A percentile compares a stretch with the other conserved stretches of the same genome.
Evolutionary conservation across 1,140 invertebrate species (phyloP).

Genomic region (Neodiprion pinetum): DNA sequence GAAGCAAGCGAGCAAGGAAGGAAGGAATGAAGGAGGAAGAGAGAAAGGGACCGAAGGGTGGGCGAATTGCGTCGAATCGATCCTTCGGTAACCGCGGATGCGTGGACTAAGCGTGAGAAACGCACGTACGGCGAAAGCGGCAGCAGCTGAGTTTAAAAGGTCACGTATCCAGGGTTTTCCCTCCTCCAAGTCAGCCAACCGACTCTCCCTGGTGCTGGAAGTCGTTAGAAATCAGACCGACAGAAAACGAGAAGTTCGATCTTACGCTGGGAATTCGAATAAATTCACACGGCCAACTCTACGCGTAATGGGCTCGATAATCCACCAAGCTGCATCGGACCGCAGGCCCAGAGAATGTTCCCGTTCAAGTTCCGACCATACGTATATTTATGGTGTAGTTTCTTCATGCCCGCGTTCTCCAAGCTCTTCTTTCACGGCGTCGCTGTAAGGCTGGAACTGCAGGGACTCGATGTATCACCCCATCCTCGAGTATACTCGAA

Average conservation of each 20-base stretch:
- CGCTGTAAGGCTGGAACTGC: too few relatives aligned
- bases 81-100: slow-evolving; percentile 19
- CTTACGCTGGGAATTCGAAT: not conserved
- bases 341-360: too few relatives aligned
- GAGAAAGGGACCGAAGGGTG: not conserved
- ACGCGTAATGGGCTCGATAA: too few relatives aligned
- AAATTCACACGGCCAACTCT: not conserved
- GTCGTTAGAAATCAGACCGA: not conserved
- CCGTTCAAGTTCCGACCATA: too few relatives aligned
- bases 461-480: too few relatives aligned
- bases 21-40: too few relatives aligned
- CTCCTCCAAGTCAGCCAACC: slow-evolving; percentile 25
- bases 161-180: slow-evolving; percentile 47
- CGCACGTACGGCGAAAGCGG: slow-evolving; percentile 23
- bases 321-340: too few relatives aligned
- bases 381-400: too few relatives aligned
- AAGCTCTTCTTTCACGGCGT: too few relatives aligned
- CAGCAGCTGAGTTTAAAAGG: slow-evolving; percentile 36
- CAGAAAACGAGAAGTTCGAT: not conserved
- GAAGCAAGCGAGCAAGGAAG: not conserved
- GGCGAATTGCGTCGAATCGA: not conserved
- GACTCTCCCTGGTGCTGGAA: not conserved
- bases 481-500: too few relatives aligned
- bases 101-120: slow-evolving; percentile 48
- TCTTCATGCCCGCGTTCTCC: too few relatives aligned